Conservation (phyloP, 2,888 invertebrate species). For the Orthonevra nobilis region DNA sequence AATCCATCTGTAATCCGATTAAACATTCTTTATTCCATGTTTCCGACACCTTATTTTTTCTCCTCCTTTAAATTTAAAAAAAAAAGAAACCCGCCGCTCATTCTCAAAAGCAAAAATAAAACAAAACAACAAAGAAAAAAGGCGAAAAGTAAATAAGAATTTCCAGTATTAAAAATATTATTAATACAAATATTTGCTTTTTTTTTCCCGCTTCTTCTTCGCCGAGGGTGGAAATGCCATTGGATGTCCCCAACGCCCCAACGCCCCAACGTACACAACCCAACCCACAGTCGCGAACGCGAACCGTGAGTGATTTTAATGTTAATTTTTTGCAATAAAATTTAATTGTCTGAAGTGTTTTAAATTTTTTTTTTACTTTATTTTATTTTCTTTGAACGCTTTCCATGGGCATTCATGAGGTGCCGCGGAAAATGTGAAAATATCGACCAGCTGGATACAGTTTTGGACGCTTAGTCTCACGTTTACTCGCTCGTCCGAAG, state of each 20-base stretch:
- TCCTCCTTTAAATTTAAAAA: not conserved
- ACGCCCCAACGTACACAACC: too few species aligned
- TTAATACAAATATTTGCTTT: not conserved
- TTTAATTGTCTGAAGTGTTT: conserved; percentile 51
- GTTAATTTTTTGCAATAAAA: conserved; percentile 61
- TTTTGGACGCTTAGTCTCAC: conserved; percentile 36
- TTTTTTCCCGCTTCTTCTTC: not conserved
- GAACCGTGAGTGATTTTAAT: conserved; percentile 43
- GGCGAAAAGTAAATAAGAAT: too few species aligned
- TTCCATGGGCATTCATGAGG: conserved; percentile 60
- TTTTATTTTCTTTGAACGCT: conserved; percentile 24
- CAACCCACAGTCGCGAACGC: too few species aligned
- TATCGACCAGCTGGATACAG: conserved; percentile 59
- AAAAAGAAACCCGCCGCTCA: conserved; percentile 15
- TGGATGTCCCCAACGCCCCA: not conserved
- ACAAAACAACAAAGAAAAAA: not conserved
- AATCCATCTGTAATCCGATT: conserved; percentile 60
- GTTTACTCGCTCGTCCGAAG: conserved; percentile 8
- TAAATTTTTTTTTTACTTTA: conserved; percentile 5
- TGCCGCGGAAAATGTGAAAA: conserved; percentile 55
- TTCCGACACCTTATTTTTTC: not conserved
- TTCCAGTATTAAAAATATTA: too few species aligned
- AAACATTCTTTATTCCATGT: conserved; percentile 46
- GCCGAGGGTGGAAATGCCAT: conserved; percentile 3
- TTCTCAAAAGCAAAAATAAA: conserved; percentile 15